phyloP scores from a whole-genome alignment of 2,888 invertebrate genomes.

The Clunio marinus region DNA sequence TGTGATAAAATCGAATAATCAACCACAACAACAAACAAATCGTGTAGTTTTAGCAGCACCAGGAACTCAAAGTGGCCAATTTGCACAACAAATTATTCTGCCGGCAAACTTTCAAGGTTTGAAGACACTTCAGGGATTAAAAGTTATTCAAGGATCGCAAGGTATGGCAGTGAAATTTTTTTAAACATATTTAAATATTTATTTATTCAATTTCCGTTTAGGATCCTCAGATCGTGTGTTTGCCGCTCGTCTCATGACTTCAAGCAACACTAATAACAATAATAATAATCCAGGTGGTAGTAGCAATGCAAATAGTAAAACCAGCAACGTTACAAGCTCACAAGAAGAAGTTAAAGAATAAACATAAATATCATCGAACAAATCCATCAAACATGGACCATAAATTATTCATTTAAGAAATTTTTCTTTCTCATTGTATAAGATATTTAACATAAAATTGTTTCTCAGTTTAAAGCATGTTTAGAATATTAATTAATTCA shows the following conservation, averaged over 20 bases:
- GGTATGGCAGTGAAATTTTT: conserved; percentile 10
- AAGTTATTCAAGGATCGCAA: conserved; percentile 56
- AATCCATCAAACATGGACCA: not conserved
- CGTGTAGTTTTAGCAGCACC: conserved; percentile 56
- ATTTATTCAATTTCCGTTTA: not conserved
- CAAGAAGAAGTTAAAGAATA: not conserved
- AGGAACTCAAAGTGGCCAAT: conserved; percentile 53
- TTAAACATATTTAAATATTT: too few species aligned
- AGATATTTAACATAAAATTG: conserved; percentile 1
- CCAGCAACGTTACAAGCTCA: not conserved
- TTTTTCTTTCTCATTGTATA: not conserved
- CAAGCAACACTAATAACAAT: not conserved
- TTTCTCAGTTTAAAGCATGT: not conserved
- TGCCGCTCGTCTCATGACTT: not conserved
- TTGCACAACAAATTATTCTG: conserved; percentile 56
- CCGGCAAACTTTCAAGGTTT: conserved; percentile 61
- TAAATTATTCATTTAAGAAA: conserved; percentile 1
- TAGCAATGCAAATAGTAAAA: not conserved
- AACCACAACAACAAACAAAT: conserved; percentile 42
- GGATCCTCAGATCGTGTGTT: conserved; percentile 15
- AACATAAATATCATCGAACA: conserved; percentile 4
- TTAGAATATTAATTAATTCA: not conserved
- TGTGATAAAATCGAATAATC: conserved; percentile 42
- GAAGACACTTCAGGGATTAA: conserved; percentile 58
- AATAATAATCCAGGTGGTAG: not conserved